A percentile compares a stretch with the other conserved stretches of the same genome.
phyloP scores from a whole-genome alignment of 1,140 invertebrate species.

The Drosophila saltans region DNA sequence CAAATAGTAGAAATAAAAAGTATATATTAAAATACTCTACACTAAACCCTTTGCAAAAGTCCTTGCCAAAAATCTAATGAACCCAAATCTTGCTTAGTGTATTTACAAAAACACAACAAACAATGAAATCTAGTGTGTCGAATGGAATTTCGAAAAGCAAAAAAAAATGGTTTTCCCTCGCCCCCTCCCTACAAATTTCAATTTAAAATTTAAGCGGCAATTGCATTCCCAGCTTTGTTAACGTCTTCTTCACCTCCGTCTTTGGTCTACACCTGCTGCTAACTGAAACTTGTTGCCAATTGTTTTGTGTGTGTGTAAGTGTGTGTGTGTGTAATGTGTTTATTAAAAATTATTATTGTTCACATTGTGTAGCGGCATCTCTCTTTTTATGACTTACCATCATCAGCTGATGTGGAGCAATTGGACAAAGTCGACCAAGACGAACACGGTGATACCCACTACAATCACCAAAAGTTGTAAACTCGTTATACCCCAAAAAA shows the following conservation, averaged over 20 bases:
- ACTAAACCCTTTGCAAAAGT: too few relatives aligned
- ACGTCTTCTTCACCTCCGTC: not conserved
- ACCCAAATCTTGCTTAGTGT: not conserved
- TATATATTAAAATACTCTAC: too few relatives aligned
- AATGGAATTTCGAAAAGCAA: slow-evolving; percentile 61
- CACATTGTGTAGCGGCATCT: slow-evolving; percentile 53
- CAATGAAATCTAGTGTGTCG: slow-evolving; percentile 34
- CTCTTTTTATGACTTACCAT: slow-evolving; percentile 42
- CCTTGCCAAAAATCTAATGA: not conserved
- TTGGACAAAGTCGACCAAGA: slow-evolving; percentile 35
- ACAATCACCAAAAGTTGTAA: slow-evolving; percentile 41
- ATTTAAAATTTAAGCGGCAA: slow-evolving; percentile 6
- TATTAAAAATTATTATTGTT: slow-evolving; percentile 76
- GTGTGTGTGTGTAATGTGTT: slow-evolving; percentile 64
- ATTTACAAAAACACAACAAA: slow-evolving; percentile 15
- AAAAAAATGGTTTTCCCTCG: slow-evolving; percentile 35
- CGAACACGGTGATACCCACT: slow-evolving; percentile 14
- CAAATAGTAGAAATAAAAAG: too few relatives aligned
- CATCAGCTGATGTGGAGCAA: slow-evolving; percentile 72
- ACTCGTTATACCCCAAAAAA: slow-evolving; percentile 58
- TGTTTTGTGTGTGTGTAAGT: slow-evolving; percentile 36
- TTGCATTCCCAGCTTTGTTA: slow-evolving; percentile 10
- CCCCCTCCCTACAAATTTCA: slow-evolving; percentile 15
- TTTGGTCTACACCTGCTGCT: slow-evolving; percentile 5
- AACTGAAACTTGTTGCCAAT: slow-evolving; percentile 62